Evolutionary conservation across 1,140 invertebrate genomes (phyloP).

Genomic region (Brachionus manjavacas): DNA sequence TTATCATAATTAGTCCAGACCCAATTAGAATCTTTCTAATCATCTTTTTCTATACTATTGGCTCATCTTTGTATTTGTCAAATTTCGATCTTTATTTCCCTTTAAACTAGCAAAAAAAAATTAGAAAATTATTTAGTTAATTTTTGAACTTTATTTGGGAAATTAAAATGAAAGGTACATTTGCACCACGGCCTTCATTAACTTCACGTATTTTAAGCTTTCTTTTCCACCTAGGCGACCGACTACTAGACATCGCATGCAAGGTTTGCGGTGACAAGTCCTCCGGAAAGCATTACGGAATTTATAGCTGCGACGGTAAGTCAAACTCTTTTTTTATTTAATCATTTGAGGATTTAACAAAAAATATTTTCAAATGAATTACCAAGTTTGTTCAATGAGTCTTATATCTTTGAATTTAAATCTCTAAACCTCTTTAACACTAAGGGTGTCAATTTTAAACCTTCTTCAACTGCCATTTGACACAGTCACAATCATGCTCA

Average conservation of each 20-base stretch:
- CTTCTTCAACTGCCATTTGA: too few relatives aligned
- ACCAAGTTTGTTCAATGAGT: too few relatives aligned
- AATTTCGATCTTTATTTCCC: neutral
- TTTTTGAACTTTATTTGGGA: neutral
- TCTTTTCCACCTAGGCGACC: conserved; percentile 64
- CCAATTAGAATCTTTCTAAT: neutral
- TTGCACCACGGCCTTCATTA: neutral
- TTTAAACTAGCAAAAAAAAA: conserved; percentile 32
- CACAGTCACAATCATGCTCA: too few relatives aligned
- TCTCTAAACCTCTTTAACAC: too few relatives aligned
- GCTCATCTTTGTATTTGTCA: neutral
- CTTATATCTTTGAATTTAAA: too few relatives aligned
- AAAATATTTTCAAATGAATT: neutral
- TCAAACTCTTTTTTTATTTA: neutral
- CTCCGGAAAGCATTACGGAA: conserved; percentile 84
- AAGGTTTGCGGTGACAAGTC: conserved; percentile 81
- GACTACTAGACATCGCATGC: conserved; percentile 83
- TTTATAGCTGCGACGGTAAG: conserved; percentile 67
- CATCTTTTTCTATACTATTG: neutral
- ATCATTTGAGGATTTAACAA: neutral
- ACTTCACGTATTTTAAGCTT: too few relatives aligned
- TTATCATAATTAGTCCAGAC: neutral
- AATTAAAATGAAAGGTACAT: neutral
- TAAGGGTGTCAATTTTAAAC: too few relatives aligned
- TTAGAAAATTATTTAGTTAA: conserved; percentile 35